Evolutionary conservation across 2,888 invertebrate genomes (phyloP), one percentile per base, ranked within the genome.

Genomic region (Panorpa germanica): DNA sequence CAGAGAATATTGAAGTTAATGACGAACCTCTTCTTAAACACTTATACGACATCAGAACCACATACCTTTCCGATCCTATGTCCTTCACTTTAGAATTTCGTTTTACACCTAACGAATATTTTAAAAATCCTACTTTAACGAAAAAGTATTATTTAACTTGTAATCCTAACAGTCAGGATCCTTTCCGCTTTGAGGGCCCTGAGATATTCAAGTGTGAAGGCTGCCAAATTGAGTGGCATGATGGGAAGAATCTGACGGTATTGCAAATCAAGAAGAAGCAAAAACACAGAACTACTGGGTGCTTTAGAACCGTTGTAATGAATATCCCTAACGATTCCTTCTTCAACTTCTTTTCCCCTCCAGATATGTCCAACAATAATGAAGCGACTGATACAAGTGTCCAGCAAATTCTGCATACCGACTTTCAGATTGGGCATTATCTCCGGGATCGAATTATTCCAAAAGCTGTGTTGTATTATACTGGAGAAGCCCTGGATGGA

Each of bases 391-490:
- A n/a, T n/a, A n/a, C n/a, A n/a, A n/a, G n/a, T n/a, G n/a, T n/a
- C n/a, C n/a, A n/a, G n/a, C 71, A 75, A 32, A 55, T 86, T 38
- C 57, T 91, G 38, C 81, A 81, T 5, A 78, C 81, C 32, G 98
- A 98, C 60, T 98, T 91, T 57, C 96, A 98, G 64, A 83, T 98
- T 52, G 98, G 98, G 3, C 96, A 98, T 59, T 90, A 91, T 56
- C 77, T 98, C 50, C 75, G 93, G 43, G 95, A 98, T 55, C 71
- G 93, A 40, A 78, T 98, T 40, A 80, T 98, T 38, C 93, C 96
- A n/a, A 75, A 88, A 49, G 96, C 96, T 34, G 85, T 95, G 31
- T 69, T 98, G 28, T 93, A 86, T 50, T 98, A 76, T 59, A 98
- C 96, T 36, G 98, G 98, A 47, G 81, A 81, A 53, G 69, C 67